Evolutionary conservation across 2,888 invertebrate genomes (phyloP).

Genomic region (Scaptodrosophila latifasciaeformis): DNA sequence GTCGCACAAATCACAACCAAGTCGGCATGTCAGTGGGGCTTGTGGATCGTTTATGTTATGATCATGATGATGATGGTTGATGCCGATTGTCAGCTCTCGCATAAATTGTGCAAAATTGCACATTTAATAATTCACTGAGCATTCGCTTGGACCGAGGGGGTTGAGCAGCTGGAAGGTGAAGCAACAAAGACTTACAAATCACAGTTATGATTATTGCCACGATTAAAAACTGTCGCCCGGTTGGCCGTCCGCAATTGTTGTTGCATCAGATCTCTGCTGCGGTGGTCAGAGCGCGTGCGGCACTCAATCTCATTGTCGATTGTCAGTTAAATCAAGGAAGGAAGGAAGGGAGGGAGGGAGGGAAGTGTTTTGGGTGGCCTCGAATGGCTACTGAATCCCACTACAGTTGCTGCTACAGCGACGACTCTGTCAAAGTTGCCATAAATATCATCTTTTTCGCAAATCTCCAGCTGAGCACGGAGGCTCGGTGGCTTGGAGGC

Average conservation of each 20-base stretch:
- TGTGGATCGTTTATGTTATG: neutral
- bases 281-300: constrained; percentile 65
- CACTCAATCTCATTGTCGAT: constrained; percentile 48
- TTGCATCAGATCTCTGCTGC: constrained; percentile 13
- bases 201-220: constrained; percentile 69
- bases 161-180: constrained; percentile 1
- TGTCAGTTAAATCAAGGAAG: too few species aligned
- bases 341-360: too few species aligned
- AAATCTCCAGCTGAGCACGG: constrained; percentile 61
- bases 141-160: constrained; percentile 14
- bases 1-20: constrained; percentile 31
- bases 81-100: constrained; percentile 27
- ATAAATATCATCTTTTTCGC: constrained; percentile 71
- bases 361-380: too few species aligned
- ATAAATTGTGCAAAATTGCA: constrained; percentile 57
- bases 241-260: constrained; percentile 6
- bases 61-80: constrained; percentile 47
- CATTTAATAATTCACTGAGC: constrained; percentile 66
- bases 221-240: constrained; percentile 69
- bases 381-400: too few species aligned
- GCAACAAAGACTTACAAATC: constrained; percentile 66
- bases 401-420: neutral
- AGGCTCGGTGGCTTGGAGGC: constrained; percentile 18
- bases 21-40: neutral
- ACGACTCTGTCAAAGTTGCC: constrained; percentile 71